Evolutionary conservation across 2,113 vertebrate genomes (phyloP).

Genomic region (Etheostoma spectabile): DNA sequence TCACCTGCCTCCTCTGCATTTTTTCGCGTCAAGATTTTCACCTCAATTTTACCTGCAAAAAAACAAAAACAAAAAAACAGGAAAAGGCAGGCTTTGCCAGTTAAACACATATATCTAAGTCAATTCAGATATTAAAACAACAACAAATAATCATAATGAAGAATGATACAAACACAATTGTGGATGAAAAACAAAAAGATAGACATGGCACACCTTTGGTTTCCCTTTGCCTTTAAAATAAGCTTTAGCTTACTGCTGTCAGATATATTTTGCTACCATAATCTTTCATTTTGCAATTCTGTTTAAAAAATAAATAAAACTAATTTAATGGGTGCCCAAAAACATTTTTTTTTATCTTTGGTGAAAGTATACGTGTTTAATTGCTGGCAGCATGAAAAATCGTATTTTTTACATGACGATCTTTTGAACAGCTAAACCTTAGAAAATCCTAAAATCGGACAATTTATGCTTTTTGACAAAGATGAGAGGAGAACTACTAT

Average conservation of each 20-base stretch:
- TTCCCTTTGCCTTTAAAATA: slow-evolving; percentile 7
- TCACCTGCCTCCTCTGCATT: slow-evolving; percentile 88
- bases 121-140: not conserved
- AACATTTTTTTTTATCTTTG: not conserved
- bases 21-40: slow-evolving; percentile 91
- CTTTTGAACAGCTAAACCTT: not conserved
- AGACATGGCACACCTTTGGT: slow-evolving; percentile 46
- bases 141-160: slow-evolving; percentile 14
- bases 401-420: not conserved
- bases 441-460: slow-evolving; percentile 6
- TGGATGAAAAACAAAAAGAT: slow-evolving; percentile 46
- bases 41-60: slow-evolving; percentile 91
- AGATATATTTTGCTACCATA: not conserved
- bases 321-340: not conserved
- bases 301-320: too few species aligned
- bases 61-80: not conserved
- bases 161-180: slow-evolving; percentile 39
- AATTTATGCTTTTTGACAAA: slow-evolving; percentile 23
- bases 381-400: not conserved
- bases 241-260: slow-evolving; percentile 7
- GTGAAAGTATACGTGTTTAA: not conserved
- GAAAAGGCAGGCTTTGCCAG: not conserved
- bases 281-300: not conserved
- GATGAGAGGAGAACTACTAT: slow-evolving; percentile 34
- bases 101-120: not conserved